A percentile compares a stretch with the other conserved stretches of the same genome.
Conservation (phyloP, 2,888 invertebrate genomes). For the Tetrapedia diversipes region DNA sequence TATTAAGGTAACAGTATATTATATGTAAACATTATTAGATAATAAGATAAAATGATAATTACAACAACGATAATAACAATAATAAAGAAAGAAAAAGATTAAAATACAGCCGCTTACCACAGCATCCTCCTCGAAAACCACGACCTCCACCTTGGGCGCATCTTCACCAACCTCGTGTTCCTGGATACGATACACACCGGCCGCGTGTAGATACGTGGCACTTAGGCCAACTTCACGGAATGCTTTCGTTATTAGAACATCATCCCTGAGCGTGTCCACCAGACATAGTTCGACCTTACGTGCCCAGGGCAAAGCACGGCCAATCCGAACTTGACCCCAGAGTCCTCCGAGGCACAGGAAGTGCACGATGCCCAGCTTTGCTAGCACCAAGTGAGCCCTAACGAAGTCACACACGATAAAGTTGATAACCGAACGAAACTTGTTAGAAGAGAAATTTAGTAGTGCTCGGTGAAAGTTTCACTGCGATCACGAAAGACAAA, state of each 20-base stretch:
- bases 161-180: constrained; percentile 76
- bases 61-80: not conserved
- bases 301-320: constrained; percentile 85
- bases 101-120: too few species aligned
- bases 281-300: constrained; percentile 84
- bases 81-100: too few species aligned
- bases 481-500: constrained; percentile 3
- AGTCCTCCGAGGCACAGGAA: constrained; percentile 85
- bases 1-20: too few species aligned
- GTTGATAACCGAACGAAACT: constrained; percentile 35
- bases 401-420: constrained; percentile 33
- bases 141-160: constrained; percentile 81
- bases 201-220: constrained; percentile 83
- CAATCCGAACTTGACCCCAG: constrained; percentile 85
- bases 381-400: constrained; percentile 82
- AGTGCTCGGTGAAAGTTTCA: constrained; percentile 27
- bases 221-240: constrained; percentile 83
- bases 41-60: too few species aligned
- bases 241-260: constrained; percentile 83
- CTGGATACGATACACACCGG: constrained; percentile 83
- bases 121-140: constrained; percentile 84
- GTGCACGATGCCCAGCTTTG: constrained; percentile 83
- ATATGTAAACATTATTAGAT: too few species aligned
- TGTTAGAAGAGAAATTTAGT: constrained; percentile 34
- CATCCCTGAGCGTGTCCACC: constrained; percentile 83